Evolutionary conservation across 30 jellyfish, hydroid and myxozoan genomes (phyloP).

Genomic region (Aurelia aurita complex sp. Pacific): DNA sequence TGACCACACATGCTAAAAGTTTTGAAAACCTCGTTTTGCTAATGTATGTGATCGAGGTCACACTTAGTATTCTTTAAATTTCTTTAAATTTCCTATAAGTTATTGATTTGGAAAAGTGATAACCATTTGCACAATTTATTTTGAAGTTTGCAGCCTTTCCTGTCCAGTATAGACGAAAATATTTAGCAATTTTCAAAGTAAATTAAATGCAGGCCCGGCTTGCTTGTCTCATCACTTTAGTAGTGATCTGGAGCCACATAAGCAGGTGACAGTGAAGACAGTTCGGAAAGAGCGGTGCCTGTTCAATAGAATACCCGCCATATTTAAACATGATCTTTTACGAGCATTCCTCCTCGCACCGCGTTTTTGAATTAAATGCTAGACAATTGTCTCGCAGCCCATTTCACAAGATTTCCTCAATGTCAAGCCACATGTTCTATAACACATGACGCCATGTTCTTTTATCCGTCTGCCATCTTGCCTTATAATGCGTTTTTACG

Average conservation of each 20-base stretch:
- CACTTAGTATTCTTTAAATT: too few relatives aligned
- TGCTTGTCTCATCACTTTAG: neutral
- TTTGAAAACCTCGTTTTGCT: too few relatives aligned
- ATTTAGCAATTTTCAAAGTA: too few relatives aligned
- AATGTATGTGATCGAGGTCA: too few relatives aligned
- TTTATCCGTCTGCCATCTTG: conserved; percentile 8
- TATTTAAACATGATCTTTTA: conserved; percentile 31
- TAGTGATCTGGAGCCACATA: neutral
- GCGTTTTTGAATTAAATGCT: conserved; percentile 32
- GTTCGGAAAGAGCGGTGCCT: neutral
- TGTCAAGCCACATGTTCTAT: conserved; percentile 18
- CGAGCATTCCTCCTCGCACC: conserved; percentile 17
- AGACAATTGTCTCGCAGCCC: conserved; percentile 64
- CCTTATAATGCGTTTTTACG: too few relatives aligned
- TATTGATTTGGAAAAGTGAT: too few relatives aligned
- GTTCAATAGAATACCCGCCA: conserved; percentile 42
- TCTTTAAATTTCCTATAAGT: too few relatives aligned
- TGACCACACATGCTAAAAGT: too few relatives aligned
- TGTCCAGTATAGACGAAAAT: too few relatives aligned
- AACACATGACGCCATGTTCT: neutral
- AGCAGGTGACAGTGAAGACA: conserved; percentile 12
- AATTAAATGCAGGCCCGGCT: too few relatives aligned
- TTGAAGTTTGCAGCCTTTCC: too few relatives aligned
- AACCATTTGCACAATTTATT: too few relatives aligned
- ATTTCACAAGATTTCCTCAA: conserved; percentile 32